Conservation (phyloP, 2,113 vertebrate species). For the Ellobius talpinus region DNA sequence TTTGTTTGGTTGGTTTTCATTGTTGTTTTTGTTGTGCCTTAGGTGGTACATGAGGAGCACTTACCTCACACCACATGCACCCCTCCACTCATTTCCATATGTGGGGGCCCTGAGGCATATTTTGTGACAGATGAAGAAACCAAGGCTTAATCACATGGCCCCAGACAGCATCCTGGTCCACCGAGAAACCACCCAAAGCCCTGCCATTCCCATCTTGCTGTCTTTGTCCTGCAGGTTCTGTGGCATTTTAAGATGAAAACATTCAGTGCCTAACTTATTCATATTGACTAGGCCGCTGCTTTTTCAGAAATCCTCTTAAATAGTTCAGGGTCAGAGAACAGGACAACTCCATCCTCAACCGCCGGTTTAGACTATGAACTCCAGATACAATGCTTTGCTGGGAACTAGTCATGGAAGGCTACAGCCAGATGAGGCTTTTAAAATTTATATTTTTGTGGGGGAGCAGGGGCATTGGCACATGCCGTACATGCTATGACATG, state of each 20-base stretch:
- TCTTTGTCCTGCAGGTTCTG: background rate
- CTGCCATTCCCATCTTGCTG: background rate
- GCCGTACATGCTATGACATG: background rate
- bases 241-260: background rate
- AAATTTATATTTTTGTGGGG: background rate
- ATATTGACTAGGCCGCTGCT: background rate
- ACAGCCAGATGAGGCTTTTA: background rate
- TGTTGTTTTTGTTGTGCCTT: background rate
- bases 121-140: background rate
- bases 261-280: background rate
- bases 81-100: background rate
- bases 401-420: background rate
- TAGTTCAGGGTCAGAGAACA: background rate
- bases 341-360: background rate
- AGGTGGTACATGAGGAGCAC: background rate
- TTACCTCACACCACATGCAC: background rate
- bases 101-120: background rate
- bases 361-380: background rate
- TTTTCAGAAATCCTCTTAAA: background rate
- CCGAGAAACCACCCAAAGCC: background rate
- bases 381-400: background rate
- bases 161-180: background rate
- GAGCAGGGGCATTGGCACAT: background rate
- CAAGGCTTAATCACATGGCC: background rate
- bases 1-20: background rate